These are phyloP conservation scores for Garra rufa DNA, from an alignment of 2,113 vertebrate genomes.

Conservation along the genomic window DNA sequence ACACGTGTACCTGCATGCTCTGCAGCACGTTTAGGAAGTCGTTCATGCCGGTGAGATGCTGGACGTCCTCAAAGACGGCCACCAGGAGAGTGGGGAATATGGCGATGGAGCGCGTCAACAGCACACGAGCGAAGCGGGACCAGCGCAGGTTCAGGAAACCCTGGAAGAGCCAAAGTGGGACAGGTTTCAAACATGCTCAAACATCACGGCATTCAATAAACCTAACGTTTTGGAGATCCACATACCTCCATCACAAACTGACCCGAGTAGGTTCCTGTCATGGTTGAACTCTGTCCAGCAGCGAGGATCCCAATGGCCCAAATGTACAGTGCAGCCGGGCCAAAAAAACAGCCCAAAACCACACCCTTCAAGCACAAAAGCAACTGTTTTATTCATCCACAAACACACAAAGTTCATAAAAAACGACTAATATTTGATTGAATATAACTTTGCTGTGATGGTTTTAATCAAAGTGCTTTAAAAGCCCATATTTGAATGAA, in stretches of 20 bases:
- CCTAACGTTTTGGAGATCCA: background rate
- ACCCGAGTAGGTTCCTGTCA: conserved; percentile 97
- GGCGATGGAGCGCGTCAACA: conserved; percentile 90
- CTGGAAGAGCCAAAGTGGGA: conserved; percentile 64
- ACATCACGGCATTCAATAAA: background rate
- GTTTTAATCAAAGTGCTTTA: background rate
- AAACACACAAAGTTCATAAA: background rate
- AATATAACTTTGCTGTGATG: background rate
- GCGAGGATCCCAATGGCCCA: conserved; percentile 97
- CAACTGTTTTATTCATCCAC: background rate
- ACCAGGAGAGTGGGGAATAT: conserved; percentile 89
- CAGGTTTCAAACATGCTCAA: background rate
- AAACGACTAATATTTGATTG: no score
- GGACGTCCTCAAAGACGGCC: conserved; percentile 88
- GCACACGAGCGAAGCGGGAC: conserved; percentile 90
- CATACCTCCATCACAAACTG: conserved; percentile 98
- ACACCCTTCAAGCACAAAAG: conserved; percentile 77
- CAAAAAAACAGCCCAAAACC: conserved; percentile 93
- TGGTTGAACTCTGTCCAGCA: conserved; percentile 97
- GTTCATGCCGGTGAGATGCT: conserved; percentile 91
- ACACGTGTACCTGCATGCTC: conserved; percentile 86
- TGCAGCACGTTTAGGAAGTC: conserved; percentile 94
- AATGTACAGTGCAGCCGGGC: conserved; percentile 91
- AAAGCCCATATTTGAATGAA: background rate
- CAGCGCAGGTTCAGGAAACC: conserved; percentile 93